Evolutionary conservation across 2,113 vertebrate genomes (phyloP).

Genomic region (Caretta caretta): DNA sequence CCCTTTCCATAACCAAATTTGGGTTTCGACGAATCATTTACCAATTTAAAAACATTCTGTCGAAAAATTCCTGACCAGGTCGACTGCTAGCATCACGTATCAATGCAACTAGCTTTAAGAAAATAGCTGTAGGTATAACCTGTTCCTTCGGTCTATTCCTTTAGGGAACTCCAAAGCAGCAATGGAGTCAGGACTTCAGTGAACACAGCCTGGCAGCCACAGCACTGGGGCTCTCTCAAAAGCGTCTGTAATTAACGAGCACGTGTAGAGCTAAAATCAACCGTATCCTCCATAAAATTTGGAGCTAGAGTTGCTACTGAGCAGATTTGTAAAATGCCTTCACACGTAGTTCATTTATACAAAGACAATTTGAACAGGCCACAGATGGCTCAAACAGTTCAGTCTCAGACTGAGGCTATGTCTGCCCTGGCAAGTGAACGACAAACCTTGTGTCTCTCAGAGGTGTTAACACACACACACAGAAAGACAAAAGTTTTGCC

Average conservation of each 20-base stretch:
- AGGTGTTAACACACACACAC: no score
- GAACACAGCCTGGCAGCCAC: fast-evolving
- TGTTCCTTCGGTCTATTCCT: neutral
- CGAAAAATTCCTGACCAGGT: neutral
- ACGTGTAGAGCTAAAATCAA: neutral
- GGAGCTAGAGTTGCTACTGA: neutral
- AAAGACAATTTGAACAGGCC: neutral
- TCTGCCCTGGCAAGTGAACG: no score
- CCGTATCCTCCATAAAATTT: neutral
- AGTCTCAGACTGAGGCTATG: neutral
- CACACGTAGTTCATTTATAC: neutral
- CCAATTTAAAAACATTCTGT: neutral
- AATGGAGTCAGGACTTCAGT: neutral
- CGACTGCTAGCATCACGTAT: neutral
- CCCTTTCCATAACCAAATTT: neutral
- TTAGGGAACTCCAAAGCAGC: neutral
- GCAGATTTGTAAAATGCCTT: neutral
- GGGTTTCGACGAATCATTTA: neutral
- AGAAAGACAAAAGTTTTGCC: no score
- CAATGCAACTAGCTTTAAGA: neutral
- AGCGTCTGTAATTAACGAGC: neutral
- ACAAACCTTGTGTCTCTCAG: no score
- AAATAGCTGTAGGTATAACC: neutral
- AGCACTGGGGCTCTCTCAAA: neutral
- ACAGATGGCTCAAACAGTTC: neutral